Evolutionary conservation across 1,140 invertebrate genomes (phyloP).

Genomic region (Drosophila nebulosa): DNA sequence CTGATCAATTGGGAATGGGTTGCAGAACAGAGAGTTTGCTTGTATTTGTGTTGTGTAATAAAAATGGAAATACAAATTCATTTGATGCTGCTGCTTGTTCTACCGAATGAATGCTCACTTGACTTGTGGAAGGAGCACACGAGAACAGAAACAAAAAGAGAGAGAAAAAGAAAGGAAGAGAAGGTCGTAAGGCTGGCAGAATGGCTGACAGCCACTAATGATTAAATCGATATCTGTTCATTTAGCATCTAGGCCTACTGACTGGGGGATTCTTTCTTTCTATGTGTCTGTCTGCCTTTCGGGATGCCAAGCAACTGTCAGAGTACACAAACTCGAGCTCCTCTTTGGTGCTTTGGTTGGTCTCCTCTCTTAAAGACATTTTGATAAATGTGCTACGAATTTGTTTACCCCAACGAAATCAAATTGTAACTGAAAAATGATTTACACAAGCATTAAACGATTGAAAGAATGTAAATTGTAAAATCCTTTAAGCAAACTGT

Average conservation of each 20-base stretch:
- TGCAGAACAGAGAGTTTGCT: slow-evolving; percentile 1
- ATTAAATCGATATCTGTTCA: slow-evolving; percentile 72
- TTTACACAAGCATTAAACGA: background rate
- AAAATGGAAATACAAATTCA: slow-evolving; percentile 77
- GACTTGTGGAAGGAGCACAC: slow-evolving; percentile 1
- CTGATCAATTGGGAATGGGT: slow-evolving; percentile 15
- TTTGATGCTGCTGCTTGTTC: slow-evolving; percentile 31
- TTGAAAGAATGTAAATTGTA: slow-evolving; percentile 40
- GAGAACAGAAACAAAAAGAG: no score
- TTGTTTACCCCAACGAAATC: slow-evolving; percentile 32
- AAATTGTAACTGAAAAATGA: slow-evolving; percentile 1
- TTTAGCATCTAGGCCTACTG: slow-evolving; percentile 32
- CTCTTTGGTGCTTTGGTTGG: slow-evolving; percentile 28
- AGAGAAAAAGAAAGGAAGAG: no score
- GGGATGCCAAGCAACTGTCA: slow-evolving; percentile 47
- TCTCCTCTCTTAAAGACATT: slow-evolving; percentile 21
- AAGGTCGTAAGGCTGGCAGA: slow-evolving; percentile 1
- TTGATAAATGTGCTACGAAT: slow-evolving; percentile 29
- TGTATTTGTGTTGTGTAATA: slow-evolving; percentile 41
- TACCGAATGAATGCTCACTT: slow-evolving; percentile 44
- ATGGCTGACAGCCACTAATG: slow-evolving; percentile 55
- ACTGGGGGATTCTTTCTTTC: slow-evolving; percentile 16
- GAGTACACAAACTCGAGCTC: background rate
- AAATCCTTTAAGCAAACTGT: slow-evolving; percentile 26
- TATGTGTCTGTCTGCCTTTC: no score